A percentile compares a stretch with the other conserved stretches of the same genome.
These are phyloP conservation scores for Momotus momota DNA, from an alignment of 2,797 vertebrate genomes.

Conservation along the genomic window DNA sequence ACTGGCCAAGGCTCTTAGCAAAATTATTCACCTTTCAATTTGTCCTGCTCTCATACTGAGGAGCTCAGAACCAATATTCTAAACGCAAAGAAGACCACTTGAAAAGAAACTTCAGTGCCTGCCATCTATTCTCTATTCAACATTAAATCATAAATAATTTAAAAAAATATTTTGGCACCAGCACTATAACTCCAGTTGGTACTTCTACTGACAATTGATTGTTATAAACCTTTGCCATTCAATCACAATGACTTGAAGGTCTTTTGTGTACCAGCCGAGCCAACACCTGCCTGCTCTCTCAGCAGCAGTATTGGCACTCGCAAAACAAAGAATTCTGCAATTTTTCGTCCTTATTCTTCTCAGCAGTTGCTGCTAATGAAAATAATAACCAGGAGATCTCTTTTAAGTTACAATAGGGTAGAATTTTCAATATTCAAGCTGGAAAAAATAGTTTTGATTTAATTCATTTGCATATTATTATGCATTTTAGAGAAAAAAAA, in stretches of 20 bases:
- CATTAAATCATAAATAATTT: not conserved
- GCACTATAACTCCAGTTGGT: slow-evolving; percentile 17
- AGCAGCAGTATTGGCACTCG: not conserved
- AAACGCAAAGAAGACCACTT: not conserved
- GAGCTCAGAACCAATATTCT: not conserved
- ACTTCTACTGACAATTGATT: slow-evolving; percentile 2
- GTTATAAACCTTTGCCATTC: slow-evolving; percentile 14
- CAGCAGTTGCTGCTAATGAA: slow-evolving; percentile 16
- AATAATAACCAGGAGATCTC: not conserved
- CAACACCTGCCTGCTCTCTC: slow-evolving; percentile 53
- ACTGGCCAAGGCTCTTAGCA: not conserved
- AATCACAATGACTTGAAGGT: not conserved
- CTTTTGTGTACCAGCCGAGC: slow-evolving; percentile 15
- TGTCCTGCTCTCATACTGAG: accelerated
- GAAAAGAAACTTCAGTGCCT: not conserved
- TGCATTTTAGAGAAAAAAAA: not conserved
- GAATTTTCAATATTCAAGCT: not conserved
- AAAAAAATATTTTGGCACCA: not conserved
- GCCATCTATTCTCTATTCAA: not conserved
- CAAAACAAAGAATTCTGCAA: not conserved
- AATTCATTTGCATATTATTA: not conserved
- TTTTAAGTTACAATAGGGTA: not conserved
- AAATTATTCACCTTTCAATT: not conserved
- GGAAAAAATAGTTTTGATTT: not conserved
- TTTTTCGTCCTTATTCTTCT: slow-evolving; percentile 49